Base-by-base conservation (phyloP, 2,888 invertebrate species). In the Chloroclysta siterata region DNA sequence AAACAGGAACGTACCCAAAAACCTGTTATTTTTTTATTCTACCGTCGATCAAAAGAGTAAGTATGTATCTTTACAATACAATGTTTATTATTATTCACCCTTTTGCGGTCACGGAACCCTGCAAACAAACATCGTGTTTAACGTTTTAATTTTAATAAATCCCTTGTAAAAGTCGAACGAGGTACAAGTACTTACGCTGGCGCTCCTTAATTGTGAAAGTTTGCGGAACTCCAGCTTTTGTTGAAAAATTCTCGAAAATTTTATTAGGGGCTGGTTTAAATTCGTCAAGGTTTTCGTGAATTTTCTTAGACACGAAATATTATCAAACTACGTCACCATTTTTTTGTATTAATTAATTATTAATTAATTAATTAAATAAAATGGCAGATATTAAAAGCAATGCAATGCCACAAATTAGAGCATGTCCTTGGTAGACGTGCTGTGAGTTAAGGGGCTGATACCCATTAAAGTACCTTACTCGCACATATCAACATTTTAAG, bases 171-270 rank as follows among this genome's bases (percentile, higher is more conserved):
- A 72, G 68, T 68, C 63, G 66, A 69, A 66, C 70, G 65, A 72
- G 70, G 69, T 70, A 69, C 56, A 51, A 46, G 64, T 29, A 53
- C 41, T 13, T 46, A 59, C 60, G 60, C 36, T 46, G 53, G 61
- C 60, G 44, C 66, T 66, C 68, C 72, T 66, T 72, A 72, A 72
- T 72, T 72, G 72, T 72, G 66, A 66, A 72, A 72, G 66, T 72
- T 72, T 56, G 55, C 42, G 52, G 36, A 69, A 61, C 69, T 68
- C 56, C 56, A 61, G 53, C 69, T 69, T 64, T 70, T 70, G 72
- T 72, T 66, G 69, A 71, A 69, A 70, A 69, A 68, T 66, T 66
- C 53, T 62, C 66, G 22, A 66, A 71, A 60, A 63, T 71, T 71
- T 70, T 69, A 70, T 68, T 65, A 69, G 56, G 66, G 61, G 55